These are phyloP conservation scores for Myzus persicae DNA, from an alignment of 1,140 invertebrate genomes.

Conservation along the genomic window DNA sequence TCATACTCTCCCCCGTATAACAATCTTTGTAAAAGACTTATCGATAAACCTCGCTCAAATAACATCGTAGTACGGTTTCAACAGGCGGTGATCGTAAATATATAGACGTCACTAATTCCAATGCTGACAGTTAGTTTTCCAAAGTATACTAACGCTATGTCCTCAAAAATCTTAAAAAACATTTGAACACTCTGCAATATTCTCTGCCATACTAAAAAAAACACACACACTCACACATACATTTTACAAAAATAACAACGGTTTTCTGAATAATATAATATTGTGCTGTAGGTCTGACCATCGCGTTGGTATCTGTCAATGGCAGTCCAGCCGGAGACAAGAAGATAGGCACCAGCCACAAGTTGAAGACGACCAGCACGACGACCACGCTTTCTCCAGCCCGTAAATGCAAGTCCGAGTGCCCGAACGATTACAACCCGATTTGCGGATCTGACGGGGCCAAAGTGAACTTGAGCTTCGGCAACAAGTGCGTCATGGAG, in stretches of 20 bases:
- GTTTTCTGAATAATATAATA: background rate
- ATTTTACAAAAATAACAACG: background rate
- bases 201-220: background rate
- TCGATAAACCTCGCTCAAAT: too few species aligned
- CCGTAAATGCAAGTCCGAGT: background rate
- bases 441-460: slow-evolving; percentile 61
- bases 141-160: background rate
- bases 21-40: background rate
- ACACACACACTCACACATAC: background rate
- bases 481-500: slow-evolving; percentile 61
- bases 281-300: background rate
- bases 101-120: background rate
- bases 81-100: background rate
- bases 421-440: slow-evolving; percentile 55
- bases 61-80: too few species aligned
- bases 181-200: background rate
- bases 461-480: slow-evolving; percentile 61
- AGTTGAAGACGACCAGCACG: slow-evolving; percentile 36
- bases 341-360: slow-evolving; percentile 26
- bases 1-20: background rate
- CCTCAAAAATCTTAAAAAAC: background rate
- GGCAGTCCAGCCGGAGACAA: slow-evolving; percentile 37
- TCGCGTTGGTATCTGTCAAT: background rate
- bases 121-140: background rate
- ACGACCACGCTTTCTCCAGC: background rate